phyloP scores from a whole-genome alignment of 2,888 invertebrate species.

The Nomada goodeniana region DNA sequence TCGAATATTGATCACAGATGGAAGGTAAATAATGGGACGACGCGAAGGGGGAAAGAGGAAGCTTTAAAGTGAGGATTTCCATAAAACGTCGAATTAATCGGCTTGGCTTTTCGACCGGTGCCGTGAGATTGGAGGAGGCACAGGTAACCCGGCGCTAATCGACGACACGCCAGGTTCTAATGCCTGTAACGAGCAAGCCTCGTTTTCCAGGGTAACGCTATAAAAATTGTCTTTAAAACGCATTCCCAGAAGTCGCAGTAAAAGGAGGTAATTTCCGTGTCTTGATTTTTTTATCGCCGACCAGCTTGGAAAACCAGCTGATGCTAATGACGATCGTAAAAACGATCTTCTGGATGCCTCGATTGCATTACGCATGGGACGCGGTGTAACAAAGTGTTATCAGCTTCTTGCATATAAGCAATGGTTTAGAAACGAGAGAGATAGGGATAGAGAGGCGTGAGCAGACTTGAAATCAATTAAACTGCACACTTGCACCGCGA shows the following conservation, averaged over 20 bases:
- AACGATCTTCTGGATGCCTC: slow-evolving; percentile 25
- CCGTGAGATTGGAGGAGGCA: not conserved
- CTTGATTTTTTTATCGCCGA: slow-evolving; percentile 3
- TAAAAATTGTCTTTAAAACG: slow-evolving; percentile 27
- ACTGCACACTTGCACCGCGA: slow-evolving; percentile 40
- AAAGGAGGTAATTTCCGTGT: slow-evolving; percentile 35
- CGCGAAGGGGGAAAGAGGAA: too few relatives aligned
- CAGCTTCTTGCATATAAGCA: slow-evolving; percentile 32
- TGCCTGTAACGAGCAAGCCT: not conserved
- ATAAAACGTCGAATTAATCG: slow-evolving; percentile 28
- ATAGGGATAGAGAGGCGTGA: slow-evolving; percentile 6
- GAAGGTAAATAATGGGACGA: not conserved
- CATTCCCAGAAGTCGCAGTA: slow-evolving; percentile 38
- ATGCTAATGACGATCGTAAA: slow-evolving; percentile 42
- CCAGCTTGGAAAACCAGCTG: slow-evolving; percentile 27
- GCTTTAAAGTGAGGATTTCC: not conserved
- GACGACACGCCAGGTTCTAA: not conserved
- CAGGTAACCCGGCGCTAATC: slow-evolving; percentile 13
- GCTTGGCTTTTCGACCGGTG: slow-evolving; percentile 10
- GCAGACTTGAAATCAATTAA: slow-evolving; percentile 32
- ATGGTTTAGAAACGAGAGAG: not conserved
- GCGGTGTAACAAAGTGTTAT: slow-evolving; percentile 38
- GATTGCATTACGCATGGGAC: slow-evolving; percentile 35
- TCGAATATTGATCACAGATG: not conserved
- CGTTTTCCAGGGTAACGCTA: not conserved